phyloP scores from a whole-genome alignment of 2,113 vertebrate species.

The Channa maculata region DNA sequence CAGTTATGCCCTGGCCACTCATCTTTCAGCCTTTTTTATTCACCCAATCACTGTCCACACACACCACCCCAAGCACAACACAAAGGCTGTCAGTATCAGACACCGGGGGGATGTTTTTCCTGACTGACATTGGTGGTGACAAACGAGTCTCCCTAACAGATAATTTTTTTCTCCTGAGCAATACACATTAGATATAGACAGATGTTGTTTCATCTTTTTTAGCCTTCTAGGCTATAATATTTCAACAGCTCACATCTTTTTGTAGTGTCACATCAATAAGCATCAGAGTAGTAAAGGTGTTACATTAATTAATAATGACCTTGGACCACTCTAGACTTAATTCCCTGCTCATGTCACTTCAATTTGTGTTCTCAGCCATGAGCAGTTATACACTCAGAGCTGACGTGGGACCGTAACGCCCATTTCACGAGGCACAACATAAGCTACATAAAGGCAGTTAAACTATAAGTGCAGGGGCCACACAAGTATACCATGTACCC shows the following conservation, averaged over 20 bases:
- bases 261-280: conserved; percentile 62
- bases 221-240: not conserved
- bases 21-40: conserved; percentile 17
- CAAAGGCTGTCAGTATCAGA: conserved; percentile 10
- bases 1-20: conserved; percentile 39
- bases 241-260: conserved; percentile 40
- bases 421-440: too few species aligned
- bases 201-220: conserved; percentile 5
- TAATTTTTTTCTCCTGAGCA: not conserved
- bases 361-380: not conserved
- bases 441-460: too few species aligned
- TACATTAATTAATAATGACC: conserved; percentile 64
- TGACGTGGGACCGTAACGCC: too few species aligned
- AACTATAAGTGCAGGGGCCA: too few species aligned
- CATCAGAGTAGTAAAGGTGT: conserved; percentile 59
- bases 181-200: not conserved
- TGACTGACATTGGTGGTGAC: conserved; percentile 7
- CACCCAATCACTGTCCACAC: conserved; percentile 31
- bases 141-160: not conserved
- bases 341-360: conserved; percentile 9
- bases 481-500: too few species aligned
- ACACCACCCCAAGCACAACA: not conserved
- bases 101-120: not conserved
- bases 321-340: conserved; percentile 31
- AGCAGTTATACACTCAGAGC: too few species aligned